Base-by-base conservation (phyloP, 1,140 invertebrate species). In the Zelostemma sp. region DNA sequence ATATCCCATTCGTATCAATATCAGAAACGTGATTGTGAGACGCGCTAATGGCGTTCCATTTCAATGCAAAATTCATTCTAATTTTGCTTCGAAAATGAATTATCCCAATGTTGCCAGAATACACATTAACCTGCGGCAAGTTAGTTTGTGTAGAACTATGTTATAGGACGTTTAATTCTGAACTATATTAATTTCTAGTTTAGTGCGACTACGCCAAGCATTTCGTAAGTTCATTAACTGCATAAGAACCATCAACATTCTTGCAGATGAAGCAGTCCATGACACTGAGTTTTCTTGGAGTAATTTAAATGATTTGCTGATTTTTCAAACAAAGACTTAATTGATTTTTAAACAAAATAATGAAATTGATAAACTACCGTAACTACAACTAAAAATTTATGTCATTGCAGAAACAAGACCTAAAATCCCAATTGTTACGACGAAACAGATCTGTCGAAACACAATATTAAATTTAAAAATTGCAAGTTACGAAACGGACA, bases 31-130 rank as follows among this genome's bases (percentile, higher is more conserved):
- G 48, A 50, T 11, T 35, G 14, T 17, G 16, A 59, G 33, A 21
- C 45, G 56, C 50, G 51, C 18, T 21, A 67, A 61, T 54, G 18
- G 19, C 57, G 56, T 67, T 61, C 57, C 46, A 56, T 56, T 61
- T 46, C 49, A 57, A 67, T 57, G 57, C 64, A 61, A 33, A 67
- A 67, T 61, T 56, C 57, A 61, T 67, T 67, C 47, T 61, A 68
- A 68, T 68, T 68, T 48, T 68, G 53, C 45, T 68, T 61, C 31
- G 47, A 61, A 68, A 68, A 68, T 68, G 58, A 61, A 68, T 68
- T 61, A 67, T 67, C 64, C 35, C 64, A 67, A 67, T 61, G 57
- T 67, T 67, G 54, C 51, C 45, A 41, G 53, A 62, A 59, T 63
- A 68, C 53, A 60, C 66, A 68, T 68, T 68, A 68, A 68, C 66